phyloP scores from a whole-genome alignment of 2,888 invertebrate species.

The Stratiomys singularior region DNA sequence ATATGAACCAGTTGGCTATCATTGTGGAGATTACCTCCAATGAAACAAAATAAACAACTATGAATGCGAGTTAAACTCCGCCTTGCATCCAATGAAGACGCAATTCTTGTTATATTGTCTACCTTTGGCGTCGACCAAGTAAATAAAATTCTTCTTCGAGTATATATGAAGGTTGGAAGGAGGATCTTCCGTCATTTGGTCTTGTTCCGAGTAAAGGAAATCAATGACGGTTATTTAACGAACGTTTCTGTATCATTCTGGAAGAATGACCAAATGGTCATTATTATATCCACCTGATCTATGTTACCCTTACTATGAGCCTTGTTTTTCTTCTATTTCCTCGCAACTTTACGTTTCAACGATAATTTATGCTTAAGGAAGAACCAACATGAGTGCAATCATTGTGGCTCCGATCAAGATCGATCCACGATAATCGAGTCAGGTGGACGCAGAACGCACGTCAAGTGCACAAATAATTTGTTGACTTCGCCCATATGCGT shows the following conservation, averaged over 20 bases:
- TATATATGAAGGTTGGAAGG: slow-evolving; percentile 37
- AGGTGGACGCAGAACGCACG: slow-evolving; percentile 43
- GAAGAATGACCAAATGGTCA: slow-evolving; percentile 24
- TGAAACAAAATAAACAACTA: slow-evolving; percentile 21
- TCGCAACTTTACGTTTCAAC: not conserved
- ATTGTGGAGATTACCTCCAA: not conserved
- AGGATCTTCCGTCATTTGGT: slow-evolving; percentile 15
- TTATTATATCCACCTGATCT: slow-evolving; percentile 11
- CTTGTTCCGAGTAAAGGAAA: slow-evolving; percentile 32
- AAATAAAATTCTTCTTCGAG: slow-evolving; percentile 4
- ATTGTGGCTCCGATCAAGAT: not conserved
- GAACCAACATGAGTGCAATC: slow-evolving; percentile 41
- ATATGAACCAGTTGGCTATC: not conserved
- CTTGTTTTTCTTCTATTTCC: slow-evolving; percentile 13
- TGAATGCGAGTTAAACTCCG: slow-evolving; percentile 48
- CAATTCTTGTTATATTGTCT: not conserved
- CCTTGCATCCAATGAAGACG: slow-evolving; percentile 37
- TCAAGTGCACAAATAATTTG: slow-evolving; percentile 43
- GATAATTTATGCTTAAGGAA: slow-evolving; percentile 26
- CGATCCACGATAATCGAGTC: slow-evolving; percentile 38
- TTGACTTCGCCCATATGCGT: not conserved
- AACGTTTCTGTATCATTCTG: slow-evolving; percentile 47
- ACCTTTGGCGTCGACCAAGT: slow-evolving; percentile 4
- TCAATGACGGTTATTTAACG: slow-evolving; percentile 52
- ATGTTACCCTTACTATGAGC: slow-evolving; percentile 1